These are phyloP conservation scores for Ellobius talpinus DNA, from an alignment of 2,113 vertebrate genomes.

Conservation along the genomic window DNA sequence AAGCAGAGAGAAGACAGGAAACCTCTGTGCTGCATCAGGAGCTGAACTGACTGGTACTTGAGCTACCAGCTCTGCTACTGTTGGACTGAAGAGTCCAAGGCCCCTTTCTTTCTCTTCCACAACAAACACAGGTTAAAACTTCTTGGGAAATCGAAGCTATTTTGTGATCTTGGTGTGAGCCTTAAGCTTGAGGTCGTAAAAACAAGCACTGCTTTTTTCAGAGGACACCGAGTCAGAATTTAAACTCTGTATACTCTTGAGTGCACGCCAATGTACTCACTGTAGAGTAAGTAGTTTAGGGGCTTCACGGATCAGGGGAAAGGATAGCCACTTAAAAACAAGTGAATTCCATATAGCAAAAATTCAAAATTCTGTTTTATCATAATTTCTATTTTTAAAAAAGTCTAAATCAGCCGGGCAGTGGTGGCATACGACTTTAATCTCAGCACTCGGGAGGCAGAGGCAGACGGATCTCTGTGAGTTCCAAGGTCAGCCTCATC, in stretches of 20 bases:
- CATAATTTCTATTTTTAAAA: slow-evolving; percentile 6
- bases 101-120: slow-evolving; percentile 7
- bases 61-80: background rate
- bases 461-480: background rate
- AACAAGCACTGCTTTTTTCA: slow-evolving; percentile 37
- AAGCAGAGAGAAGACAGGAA: background rate
- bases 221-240: background rate
- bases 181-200: slow-evolving; percentile 53
- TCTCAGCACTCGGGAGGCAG: background rate
- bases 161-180: slow-evolving; percentile 52
- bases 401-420: background rate
- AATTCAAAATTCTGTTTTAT: slow-evolving; percentile 43
- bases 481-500: no score
- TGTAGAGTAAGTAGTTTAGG: background rate
- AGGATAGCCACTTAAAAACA: background rate
- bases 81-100: slow-evolving; percentile 1
- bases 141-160: slow-evolving; percentile 33
- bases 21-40: background rate
- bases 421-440: background rate
- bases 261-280: background rate
- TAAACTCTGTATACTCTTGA: slow-evolving; percentile 11
- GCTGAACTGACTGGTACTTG: background rate
- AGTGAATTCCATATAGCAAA: slow-evolving; percentile 48
- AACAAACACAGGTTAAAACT: background rate
- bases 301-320: background rate